Conservation (phyloP, 2,113 vertebrate genomes). For the Thalassoma bifasciatum region DNA sequence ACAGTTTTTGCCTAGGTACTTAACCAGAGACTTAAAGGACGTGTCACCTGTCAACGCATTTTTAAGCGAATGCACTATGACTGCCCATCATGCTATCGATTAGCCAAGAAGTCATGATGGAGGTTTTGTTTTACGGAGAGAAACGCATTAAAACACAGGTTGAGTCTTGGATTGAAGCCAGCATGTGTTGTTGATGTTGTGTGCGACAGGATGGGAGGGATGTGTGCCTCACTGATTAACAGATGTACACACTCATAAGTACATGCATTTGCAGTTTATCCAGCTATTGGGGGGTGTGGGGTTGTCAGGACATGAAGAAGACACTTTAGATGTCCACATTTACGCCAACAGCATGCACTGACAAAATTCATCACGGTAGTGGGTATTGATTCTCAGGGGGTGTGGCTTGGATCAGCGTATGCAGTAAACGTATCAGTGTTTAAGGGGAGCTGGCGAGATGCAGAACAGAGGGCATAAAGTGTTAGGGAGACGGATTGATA, state of each 20-base stretch:
- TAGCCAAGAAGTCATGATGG: slow-evolving; percentile 79
- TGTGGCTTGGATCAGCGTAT: not conserved
- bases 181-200: slow-evolving; percentile 33
- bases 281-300: not conserved
- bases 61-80: slow-evolving; percentile 49
- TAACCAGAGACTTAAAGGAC: slow-evolving; percentile 31
- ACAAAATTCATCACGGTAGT: slow-evolving; percentile 26
- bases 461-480: not conserved
- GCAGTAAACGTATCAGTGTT: slow-evolving; percentile 24
- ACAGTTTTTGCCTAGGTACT: not conserved
- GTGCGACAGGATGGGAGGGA: slow-evolving; percentile 33
- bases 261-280: slow-evolving; percentile 8
- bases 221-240: slow-evolving; percentile 5
- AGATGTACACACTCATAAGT: slow-evolving; percentile 13
- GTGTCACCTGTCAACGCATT: slow-evolving; percentile 65
- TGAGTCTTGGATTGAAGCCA: slow-evolving; percentile 20
- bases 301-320: slow-evolving; percentile 5
- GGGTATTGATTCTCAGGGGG: slow-evolving; percentile 40
- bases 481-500: slow-evolving; percentile 9
- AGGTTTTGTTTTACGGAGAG: slow-evolving; percentile 86
- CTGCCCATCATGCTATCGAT: slow-evolving; percentile 80
- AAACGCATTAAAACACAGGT: slow-evolving; percentile 77
- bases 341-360: slow-evolving; percentile 39
- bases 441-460: slow-evolving; percentile 1
- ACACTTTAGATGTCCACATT: slow-evolving; percentile 24